phyloP scores from a whole-genome alignment of 2,888 invertebrate species.

The Carabus problematicus region DNA sequence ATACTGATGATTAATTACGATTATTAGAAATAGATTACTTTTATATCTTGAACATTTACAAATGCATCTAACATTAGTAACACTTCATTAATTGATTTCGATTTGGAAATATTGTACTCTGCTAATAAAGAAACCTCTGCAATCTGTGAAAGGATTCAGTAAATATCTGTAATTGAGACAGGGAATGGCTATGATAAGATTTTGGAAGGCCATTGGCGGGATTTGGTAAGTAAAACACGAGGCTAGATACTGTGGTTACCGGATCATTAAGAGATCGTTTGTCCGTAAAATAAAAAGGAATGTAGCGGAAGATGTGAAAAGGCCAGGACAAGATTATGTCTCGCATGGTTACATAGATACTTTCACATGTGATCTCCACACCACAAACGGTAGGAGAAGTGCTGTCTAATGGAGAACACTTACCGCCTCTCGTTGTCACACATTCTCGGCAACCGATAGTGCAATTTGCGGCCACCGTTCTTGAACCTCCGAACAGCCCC shows the following conservation, averaged over 20 bases:
- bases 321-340: not conserved
- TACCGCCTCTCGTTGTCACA: slow-evolving; percentile 10
- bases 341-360: slow-evolving; percentile 2
- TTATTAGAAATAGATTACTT: too few species aligned
- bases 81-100: too few species aligned
- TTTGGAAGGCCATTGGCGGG: too few species aligned
- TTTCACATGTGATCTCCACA: slow-evolving; percentile 2
- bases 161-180: too few species aligned
- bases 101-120: too few species aligned
- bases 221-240: too few species aligned
- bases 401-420: slow-evolving; percentile 18
- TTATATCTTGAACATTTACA: too few species aligned
- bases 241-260: slow-evolving; percentile 1
- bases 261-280: not conserved
- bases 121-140: too few species aligned
- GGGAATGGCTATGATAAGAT: too few species aligned
- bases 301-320: slow-evolving; percentile 8
- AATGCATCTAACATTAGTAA: too few species aligned
- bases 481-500: not conserved
- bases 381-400: slow-evolving; percentile 1
- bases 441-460: slow-evolving; percentile 17
- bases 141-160: too few species aligned
- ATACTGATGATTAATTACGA: too few species aligned
- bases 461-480: slow-evolving; percentile 16
- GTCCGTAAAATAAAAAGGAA: slow-evolving; percentile 8